Conservation (phyloP, 2,888 invertebrate genomes). For the Eristalis arbustorum region DNA sequence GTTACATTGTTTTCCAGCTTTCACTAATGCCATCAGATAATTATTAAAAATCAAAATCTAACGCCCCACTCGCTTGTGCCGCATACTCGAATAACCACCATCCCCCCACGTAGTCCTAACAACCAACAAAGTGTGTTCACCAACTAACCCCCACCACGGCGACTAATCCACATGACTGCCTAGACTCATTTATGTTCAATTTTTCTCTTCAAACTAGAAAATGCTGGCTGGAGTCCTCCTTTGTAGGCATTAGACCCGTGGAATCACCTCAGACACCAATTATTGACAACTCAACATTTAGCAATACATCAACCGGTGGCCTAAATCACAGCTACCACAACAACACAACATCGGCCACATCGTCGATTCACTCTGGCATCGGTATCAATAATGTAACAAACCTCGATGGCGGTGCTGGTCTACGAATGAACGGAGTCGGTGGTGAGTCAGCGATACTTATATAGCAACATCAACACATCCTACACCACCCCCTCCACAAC, state of each 20-base stretch:
- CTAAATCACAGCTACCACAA: conserved; percentile 65
- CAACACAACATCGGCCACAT: conserved; percentile 72
- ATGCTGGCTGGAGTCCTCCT: conserved; percentile 96
- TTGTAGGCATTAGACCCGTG: conserved; percentile 91
- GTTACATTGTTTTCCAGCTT: too few relatives aligned
- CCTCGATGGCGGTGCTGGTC: conserved; percentile 71
- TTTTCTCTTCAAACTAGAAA: conserved; percentile 77
- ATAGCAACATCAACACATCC: conserved; percentile 39
- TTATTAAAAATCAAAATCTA: too few relatives aligned
- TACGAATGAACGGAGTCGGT: conserved; percentile 81
- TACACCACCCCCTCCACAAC: not conserved
- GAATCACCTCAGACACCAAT: conserved; percentile 92
- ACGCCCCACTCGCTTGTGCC: too few relatives aligned
- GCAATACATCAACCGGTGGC: conserved; percentile 59
- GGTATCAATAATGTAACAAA: conserved; percentile 66
- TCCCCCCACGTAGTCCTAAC: too few relatives aligned
- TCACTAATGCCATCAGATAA: too few relatives aligned
- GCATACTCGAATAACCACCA: too few relatives aligned
- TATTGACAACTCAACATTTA: conserved; percentile 82
- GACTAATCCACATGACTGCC: too few relatives aligned
- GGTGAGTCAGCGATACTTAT: conserved; percentile 80
- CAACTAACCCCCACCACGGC: too few relatives aligned
- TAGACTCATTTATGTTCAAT: too few relatives aligned
- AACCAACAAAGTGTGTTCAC: too few relatives aligned
- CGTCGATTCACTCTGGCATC: conserved; percentile 75